Evolutionary conservation across 2,888 invertebrate genomes (phyloP).

Genomic region (Herminia tarsipennalis): DNA sequence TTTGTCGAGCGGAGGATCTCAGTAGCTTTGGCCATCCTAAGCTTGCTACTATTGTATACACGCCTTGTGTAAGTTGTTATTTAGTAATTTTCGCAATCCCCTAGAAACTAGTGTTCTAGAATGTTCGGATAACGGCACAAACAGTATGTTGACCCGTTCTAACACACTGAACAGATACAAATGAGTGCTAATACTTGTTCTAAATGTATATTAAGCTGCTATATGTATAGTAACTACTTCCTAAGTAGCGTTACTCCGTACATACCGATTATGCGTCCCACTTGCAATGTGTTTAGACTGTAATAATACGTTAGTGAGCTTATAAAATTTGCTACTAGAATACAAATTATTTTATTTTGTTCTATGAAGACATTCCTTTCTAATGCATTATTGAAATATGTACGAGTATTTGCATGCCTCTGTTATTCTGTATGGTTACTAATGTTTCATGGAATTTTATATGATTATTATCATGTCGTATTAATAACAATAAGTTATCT

Average conservation of each 20-base stretch:
- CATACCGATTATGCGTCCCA: conserved; percentile 62
- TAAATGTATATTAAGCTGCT: conserved; percentile 52
- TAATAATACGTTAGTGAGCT: conserved; percentile 31
- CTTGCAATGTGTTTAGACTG: conserved; percentile 19
- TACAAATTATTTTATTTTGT: conserved; percentile 17
- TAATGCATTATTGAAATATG: conserved; percentile 4
- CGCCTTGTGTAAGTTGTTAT: conserved; percentile 7
- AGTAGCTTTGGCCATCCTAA: background rate
- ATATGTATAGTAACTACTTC: conserved; percentile 55
- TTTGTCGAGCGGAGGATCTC: background rate
- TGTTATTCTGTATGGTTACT: background rate
- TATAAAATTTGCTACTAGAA: conserved; percentile 29
- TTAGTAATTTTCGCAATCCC: conserved; percentile 17
- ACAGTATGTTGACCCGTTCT: conserved; percentile 59
- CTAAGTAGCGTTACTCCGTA: conserved; percentile 62
- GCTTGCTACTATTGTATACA: conserved; percentile 1
- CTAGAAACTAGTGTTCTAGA: conserved; percentile 47
- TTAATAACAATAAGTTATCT: no score
- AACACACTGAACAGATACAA: conserved; percentile 57
- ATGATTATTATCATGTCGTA: no score
- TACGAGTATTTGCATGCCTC: no score
- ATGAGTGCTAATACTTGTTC: conserved; percentile 69
- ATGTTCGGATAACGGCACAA: conserved; percentile 65
- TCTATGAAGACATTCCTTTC: conserved; percentile 5
- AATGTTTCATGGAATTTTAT: no score